Percentiles rank a stretch among this genome's conserved stretches.
Conservation (phyloP, 2,888 invertebrate species). For the Temnothorax unifasciatus region DNA sequence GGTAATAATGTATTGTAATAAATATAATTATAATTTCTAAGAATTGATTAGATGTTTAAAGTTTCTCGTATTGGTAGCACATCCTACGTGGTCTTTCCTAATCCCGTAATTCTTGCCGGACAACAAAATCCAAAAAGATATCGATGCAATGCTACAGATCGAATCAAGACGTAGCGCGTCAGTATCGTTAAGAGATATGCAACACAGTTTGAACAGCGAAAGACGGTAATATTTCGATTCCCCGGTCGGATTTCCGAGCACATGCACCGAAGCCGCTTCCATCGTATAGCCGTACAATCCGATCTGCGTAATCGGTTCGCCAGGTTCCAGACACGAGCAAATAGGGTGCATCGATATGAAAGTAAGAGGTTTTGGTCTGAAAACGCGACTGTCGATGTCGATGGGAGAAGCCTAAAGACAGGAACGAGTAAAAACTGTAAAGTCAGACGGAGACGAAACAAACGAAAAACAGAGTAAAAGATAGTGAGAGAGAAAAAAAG, state of each 20-base stretch:
- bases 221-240: slow-evolving; percentile 7
- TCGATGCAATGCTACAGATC: neutral
- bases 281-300: slow-evolving; percentile 41
- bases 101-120: neutral
- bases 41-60: neutral
- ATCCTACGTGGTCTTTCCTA: neutral
- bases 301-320: slow-evolving; percentile 55
- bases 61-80: neutral
- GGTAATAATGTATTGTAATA: neutral
- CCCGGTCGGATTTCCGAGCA: slow-evolving; percentile 2
- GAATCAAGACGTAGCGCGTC: neutral
- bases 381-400: slow-evolving; percentile 62
- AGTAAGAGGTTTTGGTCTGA: slow-evolving; percentile 77
- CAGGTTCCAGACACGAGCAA: slow-evolving; percentile 41
- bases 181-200: slow-evolving; percentile 6
- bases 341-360: slow-evolving; percentile 70
- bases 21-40: neutral
- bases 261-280: slow-evolving; percentile 31
- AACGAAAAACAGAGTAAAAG: neutral
- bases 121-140: neutral
- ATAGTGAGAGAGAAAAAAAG: slow-evolving; percentile 32
- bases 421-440: slow-evolving; percentile 30
- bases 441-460: slow-evolving; percentile 1
- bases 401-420: slow-evolving; percentile 17
- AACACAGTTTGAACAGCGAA: neutral